Percentiles rank a stretch among this genome's conserved stretches.
These are phyloP conservation scores for Luidia sarsii DNA, from an alignment of 53 echinoderm and acorn worm genomes.

Conservation along the genomic window DNA sequence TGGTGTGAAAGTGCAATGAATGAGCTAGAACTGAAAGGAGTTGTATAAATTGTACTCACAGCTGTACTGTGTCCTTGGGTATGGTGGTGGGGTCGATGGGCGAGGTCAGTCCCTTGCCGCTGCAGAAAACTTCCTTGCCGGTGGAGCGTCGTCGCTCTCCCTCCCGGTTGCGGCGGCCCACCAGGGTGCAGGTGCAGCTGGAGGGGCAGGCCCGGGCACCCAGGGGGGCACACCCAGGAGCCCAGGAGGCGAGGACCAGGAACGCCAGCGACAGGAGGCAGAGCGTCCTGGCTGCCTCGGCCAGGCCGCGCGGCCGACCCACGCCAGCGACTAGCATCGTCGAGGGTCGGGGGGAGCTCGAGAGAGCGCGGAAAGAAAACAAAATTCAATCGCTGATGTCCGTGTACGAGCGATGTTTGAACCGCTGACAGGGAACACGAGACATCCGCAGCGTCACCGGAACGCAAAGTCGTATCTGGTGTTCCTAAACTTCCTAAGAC, in stretches of 20 bases:
- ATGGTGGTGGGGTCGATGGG: slow-evolving; percentile 42
- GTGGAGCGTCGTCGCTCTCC: slow-evolving; percentile 29
- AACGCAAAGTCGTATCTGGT: too few relatives aligned
- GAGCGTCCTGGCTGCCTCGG: neutral
- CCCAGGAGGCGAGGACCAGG: slow-evolving; percentile 20
- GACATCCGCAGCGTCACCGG: too few relatives aligned
- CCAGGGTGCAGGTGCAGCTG: slow-evolving; percentile 38
- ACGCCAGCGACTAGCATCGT: too few relatives aligned
- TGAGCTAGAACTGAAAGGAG: too few relatives aligned
- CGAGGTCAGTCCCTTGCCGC: slow-evolving; percentile 40
- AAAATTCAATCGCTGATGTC: too few relatives aligned
- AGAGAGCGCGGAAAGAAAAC: too few relatives aligned
- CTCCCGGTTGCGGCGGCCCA: slow-evolving; percentile 20
- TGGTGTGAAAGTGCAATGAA: too few relatives aligned
- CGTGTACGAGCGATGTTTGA: too few relatives aligned
- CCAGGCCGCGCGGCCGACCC: neutral
- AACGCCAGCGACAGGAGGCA: slow-evolving; percentile 21
- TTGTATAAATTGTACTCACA: slow-evolving; percentile 52
- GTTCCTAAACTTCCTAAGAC: too few relatives aligned
- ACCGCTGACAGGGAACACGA: too few relatives aligned
- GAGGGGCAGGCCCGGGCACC: slow-evolving; percentile 30
- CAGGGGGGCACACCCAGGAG: neutral
- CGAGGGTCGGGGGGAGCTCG: too few relatives aligned
- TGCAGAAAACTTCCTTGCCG: slow-evolving; percentile 52
- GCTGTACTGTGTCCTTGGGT: slow-evolving; percentile 54